Base-by-base conservation (phyloP, 2,888 invertebrate genomes). In the Pachymerium ferrugineum region DNA sequence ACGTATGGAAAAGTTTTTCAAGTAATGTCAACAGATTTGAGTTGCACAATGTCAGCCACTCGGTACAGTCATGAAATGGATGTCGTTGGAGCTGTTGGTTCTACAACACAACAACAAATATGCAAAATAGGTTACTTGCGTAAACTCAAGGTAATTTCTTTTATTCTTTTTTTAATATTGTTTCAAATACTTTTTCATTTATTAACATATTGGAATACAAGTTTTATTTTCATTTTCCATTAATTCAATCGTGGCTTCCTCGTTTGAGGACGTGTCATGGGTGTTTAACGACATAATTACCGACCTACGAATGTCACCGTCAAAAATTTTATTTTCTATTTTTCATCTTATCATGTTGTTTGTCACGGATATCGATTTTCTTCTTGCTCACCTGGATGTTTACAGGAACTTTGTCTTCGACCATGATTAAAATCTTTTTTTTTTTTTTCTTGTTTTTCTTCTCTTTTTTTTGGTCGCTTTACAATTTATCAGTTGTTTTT, bases 321-420 rank as follows among this genome's bases (percentile, higher is more conserved):
- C n/a, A n/a, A n/a, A n/a, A n/a, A n/a, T n/a, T n/a, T n/a, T n/a
- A n/a, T n/a, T n/a, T n/a, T n/a, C n/a, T n/a, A n/a, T n/a, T n/a
- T n/a, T n/a, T 47, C 22, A 47, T 47, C 47, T 47, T 47, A 22
- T 47, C 22, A 22, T 47, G 47, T 22, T 47, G 47, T 47, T 47
- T 47, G 47, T 47, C 47, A 22, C 47, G 47, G 47, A 47, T 47
- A 47, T 47, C 47, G 47, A 47, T 47, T 47, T 47, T 47, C 8
- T 47, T 47, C 14, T 38, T 6, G 38, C 38, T 12, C 38, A 38
- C 38, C 38, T 38, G 38, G 38, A n/a, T 38, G 38, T 38, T 38
- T 38, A 38, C 38, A 38, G 38, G 38, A 38, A 38, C 38, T 38
- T 38, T 38, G 38, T 3, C n/a, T 38, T n/a, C 12, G 8, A n/a